Evolutionary conservation across 2,888 invertebrate species (phyloP), one percentile per base, ranked within the genome.

Genomic region (Diplazon laetatorius): DNA sequence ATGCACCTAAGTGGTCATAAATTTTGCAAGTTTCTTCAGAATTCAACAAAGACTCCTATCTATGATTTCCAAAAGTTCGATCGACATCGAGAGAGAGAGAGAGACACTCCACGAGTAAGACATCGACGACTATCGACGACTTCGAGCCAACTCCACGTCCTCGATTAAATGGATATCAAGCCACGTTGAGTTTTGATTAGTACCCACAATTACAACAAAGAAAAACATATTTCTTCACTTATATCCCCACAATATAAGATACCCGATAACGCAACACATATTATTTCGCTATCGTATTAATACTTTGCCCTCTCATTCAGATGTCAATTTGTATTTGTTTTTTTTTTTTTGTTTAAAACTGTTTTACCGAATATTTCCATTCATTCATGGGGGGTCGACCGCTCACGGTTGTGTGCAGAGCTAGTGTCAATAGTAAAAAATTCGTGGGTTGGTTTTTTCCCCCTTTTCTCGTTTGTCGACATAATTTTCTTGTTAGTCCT

Each of bases 281-380:
- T 75, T 73, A 74, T 75, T 69, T 81, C 78, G 88, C 89, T 88
- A 90, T 89, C 87, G 88, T 91, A 91, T 91, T 89, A 90, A 91
- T 91, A 91, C 90, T 90, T 91, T 91, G 90, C 91, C 91, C 91
- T 90, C 90, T 90, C 87, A 88, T 88, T 88, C 87, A 87, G 72
- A 84, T 86, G 85, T 86, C 84, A 85, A 86, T 85, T 69, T 84
- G 82, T 80, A n/a, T n/a, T n/a, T n/a, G n/a, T n/a, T n/a, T n/a
- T n/a, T n/a, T n/a, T n/a, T n/a, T n/a, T n/a, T n/a, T n/a, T n/a
- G n/a, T n/a, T n/a, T n/a, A n/a, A n/a, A n/a, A n/a, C n/a, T n/a
- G n/a, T 85, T 78, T 83, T 85, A 84, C 76, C 82, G 86, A 86
- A 84, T 87, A 85, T 83, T 84, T 80, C 83, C 80, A 76, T 78